Evolutionary conservation across 2,888 invertebrate species (phyloP).

Genomic region (Ellobium chinense): DNA sequence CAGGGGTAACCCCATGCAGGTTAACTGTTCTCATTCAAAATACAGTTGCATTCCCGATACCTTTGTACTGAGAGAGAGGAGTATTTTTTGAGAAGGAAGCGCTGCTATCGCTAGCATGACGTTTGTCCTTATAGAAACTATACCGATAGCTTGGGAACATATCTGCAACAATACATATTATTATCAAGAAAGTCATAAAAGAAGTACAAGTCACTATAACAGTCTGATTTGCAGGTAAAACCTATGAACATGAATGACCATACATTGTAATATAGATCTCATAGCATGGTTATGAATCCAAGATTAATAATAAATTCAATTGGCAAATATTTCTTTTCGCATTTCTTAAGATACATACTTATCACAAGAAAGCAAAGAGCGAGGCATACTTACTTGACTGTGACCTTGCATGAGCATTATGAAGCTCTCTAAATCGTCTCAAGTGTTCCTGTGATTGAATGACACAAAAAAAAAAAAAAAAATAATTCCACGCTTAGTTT

Average conservation of each 20-base stretch:
- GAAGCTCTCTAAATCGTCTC: slow-evolving; percentile 45
- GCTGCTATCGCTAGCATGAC: slow-evolving; percentile 72
- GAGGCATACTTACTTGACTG: slow-evolving; percentile 41
- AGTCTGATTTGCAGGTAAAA: too few species aligned
- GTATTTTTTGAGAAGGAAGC: slow-evolving; percentile 49
- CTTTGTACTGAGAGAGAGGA: slow-evolving; percentile 30
- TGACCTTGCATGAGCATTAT: slow-evolving; percentile 35
- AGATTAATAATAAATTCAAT: too few species aligned
- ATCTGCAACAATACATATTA: slow-evolving; percentile 44
- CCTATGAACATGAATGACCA: too few species aligned
- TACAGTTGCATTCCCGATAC: slow-evolving; percentile 8
- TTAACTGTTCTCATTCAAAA: slow-evolving; percentile 12
- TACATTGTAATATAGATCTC: too few species aligned
- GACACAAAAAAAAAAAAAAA: too few species aligned
- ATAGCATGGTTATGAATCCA: too few species aligned
- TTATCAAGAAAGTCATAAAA: too few species aligned
- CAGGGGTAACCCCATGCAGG: neutral
- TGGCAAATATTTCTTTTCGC: too few species aligned
- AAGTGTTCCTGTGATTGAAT: slow-evolving; percentile 46
- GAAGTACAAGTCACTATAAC: too few species aligned
- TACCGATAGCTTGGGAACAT: slow-evolving; percentile 50
- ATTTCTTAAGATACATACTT: too few species aligned
- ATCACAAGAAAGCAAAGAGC: neutral
- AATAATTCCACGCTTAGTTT: too few species aligned
- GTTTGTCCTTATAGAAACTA: slow-evolving; percentile 71